Conservation (phyloP, 92 coral and sea anemone genomes). For the Paramuricea clavata region DNA sequence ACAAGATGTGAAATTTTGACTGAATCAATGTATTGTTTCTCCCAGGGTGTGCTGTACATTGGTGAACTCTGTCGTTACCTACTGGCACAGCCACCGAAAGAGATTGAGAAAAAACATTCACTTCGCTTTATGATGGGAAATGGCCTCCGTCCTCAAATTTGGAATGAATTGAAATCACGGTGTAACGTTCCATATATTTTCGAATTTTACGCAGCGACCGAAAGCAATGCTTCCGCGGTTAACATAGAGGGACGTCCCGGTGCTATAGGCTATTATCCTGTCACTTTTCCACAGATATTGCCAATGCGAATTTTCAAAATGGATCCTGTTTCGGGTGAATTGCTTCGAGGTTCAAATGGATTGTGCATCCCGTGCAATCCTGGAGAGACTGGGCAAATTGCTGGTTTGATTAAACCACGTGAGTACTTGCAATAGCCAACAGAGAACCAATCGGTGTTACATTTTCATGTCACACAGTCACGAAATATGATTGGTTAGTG, state of each 20-base stretch:
- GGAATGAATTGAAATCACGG: constrained; percentile 46
- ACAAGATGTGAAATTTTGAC: too few relatives aligned
- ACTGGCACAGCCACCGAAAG: constrained; percentile 47
- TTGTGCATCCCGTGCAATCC: constrained; percentile 29
- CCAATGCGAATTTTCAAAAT: constrained; percentile 27
- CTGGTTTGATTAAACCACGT: constrained; percentile 18
- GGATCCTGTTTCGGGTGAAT: constrained; percentile 35
- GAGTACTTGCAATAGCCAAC: constrained; percentile 20
- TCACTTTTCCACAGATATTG: background rate
- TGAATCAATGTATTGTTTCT: too few relatives aligned
- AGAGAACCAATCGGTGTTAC: too few relatives aligned
- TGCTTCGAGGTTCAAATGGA: constrained; percentile 49
- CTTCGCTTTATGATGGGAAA: constrained; percentile 44
- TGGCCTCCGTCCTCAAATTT: constrained; percentile 52
- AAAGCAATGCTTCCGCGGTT: constrained; percentile 6
- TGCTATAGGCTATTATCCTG: constrained; percentile 28
- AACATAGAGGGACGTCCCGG: constrained; percentile 30
- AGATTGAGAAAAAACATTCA: constrained; percentile 28
- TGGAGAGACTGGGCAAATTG: constrained; percentile 52
- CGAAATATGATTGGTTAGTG: too few relatives aligned
- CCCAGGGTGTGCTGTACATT: constrained; percentile 29
- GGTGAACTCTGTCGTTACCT: constrained; percentile 58
- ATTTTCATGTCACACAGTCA: too few relatives aligned
- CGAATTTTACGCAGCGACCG: constrained; percentile 51
- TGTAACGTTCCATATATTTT: constrained; percentile 34